Conservation (phyloP, 2,113 vertebrate genomes). For the Centropus unirufus region DNA sequence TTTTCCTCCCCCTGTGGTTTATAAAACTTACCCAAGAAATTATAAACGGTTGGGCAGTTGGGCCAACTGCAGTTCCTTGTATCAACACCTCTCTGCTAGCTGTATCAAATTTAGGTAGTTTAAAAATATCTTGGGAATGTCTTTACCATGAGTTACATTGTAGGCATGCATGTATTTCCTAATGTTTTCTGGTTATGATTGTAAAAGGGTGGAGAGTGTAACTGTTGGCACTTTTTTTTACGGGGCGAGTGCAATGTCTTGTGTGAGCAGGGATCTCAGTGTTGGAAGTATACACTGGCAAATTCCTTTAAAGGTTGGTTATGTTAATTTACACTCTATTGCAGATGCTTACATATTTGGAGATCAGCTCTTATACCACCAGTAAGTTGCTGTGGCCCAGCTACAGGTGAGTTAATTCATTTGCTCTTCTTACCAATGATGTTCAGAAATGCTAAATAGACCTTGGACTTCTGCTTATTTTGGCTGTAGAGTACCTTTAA, state of each 20-base stretch:
- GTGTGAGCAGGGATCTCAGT: background rate
- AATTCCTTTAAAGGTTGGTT: background rate
- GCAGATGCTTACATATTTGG: background rate
- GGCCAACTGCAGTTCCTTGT: background rate
- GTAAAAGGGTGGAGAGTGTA: background rate
- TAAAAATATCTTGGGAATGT: background rate
- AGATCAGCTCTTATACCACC: background rate
- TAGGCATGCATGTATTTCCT: background rate
- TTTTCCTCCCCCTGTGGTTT: accelerated
- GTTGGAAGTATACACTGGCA: background rate
- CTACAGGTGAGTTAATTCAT: background rate
- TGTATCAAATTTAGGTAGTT: background rate
- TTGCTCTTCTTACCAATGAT: background rate
- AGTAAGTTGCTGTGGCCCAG: background rate
- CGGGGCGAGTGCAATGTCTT: background rate
- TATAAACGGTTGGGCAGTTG: background rate
- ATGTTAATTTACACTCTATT: background rate
- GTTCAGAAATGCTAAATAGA: background rate
- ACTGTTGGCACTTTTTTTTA: background rate
- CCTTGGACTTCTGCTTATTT: background rate
- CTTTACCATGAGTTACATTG: background rate
- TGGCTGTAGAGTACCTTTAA: background rate
- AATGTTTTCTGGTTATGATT: background rate
- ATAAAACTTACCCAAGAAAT: background rate
- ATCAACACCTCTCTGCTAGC: background rate